Evolutionary conservation across 2,888 invertebrate genomes (phyloP).

Genomic region (Stegana nigrithorax): DNA sequence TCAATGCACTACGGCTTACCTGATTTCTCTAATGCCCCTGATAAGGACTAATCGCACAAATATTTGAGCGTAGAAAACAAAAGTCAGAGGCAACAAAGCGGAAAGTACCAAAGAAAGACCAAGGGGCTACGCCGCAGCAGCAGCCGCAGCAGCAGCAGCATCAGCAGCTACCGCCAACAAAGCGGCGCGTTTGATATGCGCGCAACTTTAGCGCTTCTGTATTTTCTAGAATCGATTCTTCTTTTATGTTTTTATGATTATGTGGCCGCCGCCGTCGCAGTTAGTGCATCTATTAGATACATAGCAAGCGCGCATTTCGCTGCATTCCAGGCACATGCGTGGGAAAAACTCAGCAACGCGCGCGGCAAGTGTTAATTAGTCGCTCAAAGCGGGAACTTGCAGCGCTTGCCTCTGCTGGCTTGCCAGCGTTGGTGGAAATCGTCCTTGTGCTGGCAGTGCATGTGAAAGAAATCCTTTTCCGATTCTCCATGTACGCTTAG

Average conservation of each 20-base stretch:
- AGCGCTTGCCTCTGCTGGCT: conserved; percentile 23
- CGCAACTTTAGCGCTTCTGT: conserved; percentile 63
- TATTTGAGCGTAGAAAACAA: conserved; percentile 66
- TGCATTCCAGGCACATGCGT: conserved; percentile 34
- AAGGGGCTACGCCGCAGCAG: conserved; percentile 15
- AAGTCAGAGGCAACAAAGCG: too few relatives aligned
- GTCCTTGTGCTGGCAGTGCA: conserved; percentile 35
- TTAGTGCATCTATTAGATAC: conserved; percentile 49
- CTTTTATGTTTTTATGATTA: conserved; percentile 48
- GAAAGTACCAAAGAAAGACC: too few relatives aligned
- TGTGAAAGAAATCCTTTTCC: conserved; percentile 39
- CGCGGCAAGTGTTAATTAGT: conserved; percentile 56
- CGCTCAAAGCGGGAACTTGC: too few relatives aligned
- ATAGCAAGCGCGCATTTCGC: conserved; percentile 4
- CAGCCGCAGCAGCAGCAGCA: conserved; percentile 5
- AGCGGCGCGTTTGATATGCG: conserved; percentile 49
- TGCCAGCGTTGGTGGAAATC: conserved; percentile 28
- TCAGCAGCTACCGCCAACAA: conserved; percentile 39
- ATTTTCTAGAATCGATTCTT: conserved; percentile 34
- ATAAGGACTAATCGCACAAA: conserved; percentile 65
- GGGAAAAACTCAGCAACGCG: conserved; percentile 48
- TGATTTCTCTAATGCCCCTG: conserved; percentile 33
- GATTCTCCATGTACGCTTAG: conserved; percentile 45
- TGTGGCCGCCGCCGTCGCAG: conserved; percentile 40
- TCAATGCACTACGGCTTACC: conserved; percentile 28